Base-by-base conservation (phyloP, 35 echinoderm and acorn worm genomes). In the Lytechinus pictus region DNA sequence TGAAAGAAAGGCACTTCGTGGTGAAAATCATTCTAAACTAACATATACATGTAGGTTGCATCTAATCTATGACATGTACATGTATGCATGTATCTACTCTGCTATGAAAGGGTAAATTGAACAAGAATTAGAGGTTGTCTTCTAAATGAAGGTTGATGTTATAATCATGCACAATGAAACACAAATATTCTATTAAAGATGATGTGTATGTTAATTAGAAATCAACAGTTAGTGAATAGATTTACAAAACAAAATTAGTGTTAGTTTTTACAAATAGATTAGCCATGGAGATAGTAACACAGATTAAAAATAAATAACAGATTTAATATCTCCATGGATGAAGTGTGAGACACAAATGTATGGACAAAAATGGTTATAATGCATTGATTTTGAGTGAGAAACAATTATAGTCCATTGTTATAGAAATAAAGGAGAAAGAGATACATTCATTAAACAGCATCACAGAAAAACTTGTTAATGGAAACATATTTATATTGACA, bases 1-100 rank as follows among this genome's bases (percentile, higher is more conserved):
- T 79, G 66, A 79, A 79, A 79, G 66, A 79, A 79, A 79, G 66
- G 66, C 66, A 79, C 66, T 79, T 79, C 19, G 66, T 79, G 66
- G n/a, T 24, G 19, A 71, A 79, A 79, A 79, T 71, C 66, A 24
- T 79, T 79, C 4, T 79, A 24, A 79, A 44, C 0, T 1, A 3
- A 79, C n/a, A n/a, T 12, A 60, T 2, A 79, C n/a, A n/a, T 12
- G 9, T 2, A 14, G 8, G 2, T 24, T 24, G 4, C 66, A 79
- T 79, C 66, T 79, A 79, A 5, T 79, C 66, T 79, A 79, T 24
- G n/a, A 24, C n/a, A n/a, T n/a, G n/a, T n/a, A n/a, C n/a, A n/a
- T n/a, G n/a, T n/a, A n/a, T n/a, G n/a, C n/a, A n/a, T n/a, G n/a
- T n/a, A n/a, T 79, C 66, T 79, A 24, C 66, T 27, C 66, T 79